Evolutionary conservation across 2,113 vertebrate genomes (phyloP).

Genomic region (Bostrychus sinensis): DNA sequence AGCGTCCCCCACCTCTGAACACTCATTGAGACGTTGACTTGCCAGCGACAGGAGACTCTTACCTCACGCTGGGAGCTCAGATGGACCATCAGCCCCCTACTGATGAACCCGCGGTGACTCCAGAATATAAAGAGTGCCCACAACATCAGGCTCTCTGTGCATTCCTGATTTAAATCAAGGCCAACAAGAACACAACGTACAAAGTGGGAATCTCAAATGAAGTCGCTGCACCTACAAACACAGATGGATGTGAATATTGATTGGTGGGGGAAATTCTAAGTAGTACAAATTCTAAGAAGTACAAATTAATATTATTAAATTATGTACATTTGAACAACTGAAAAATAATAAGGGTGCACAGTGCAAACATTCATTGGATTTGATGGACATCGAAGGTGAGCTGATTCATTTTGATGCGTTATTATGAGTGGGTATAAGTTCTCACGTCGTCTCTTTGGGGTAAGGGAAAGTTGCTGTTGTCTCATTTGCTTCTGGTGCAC

Average conservation of each 20-base stretch:
- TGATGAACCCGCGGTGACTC: slow-evolving; percentile 17
- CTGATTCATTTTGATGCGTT: slow-evolving; percentile 29
- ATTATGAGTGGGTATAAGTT: slow-evolving; percentile 3
- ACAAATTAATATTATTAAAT: no score
- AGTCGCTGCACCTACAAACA: not conserved
- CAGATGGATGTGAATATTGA: slow-evolving; percentile 12
- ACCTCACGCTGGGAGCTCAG: slow-evolving; percentile 42
- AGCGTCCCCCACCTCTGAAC: slow-evolving; percentile 38
- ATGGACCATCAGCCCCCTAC: slow-evolving; percentile 57
- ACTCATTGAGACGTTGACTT: slow-evolving; percentile 51
- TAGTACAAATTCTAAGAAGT: no score
- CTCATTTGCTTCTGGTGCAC: slow-evolving; percentile 55
- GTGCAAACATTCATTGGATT: no score
- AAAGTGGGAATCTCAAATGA: not conserved
- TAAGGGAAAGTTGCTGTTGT: slow-evolving; percentile 54
- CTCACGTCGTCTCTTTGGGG: slow-evolving; percentile 60
- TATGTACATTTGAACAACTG: no score
- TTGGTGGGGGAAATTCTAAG: no score
- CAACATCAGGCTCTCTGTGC: slow-evolving; percentile 23
- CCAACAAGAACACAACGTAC: not conserved
- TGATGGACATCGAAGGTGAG: slow-evolving; percentile 17
- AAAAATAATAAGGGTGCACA: no score
- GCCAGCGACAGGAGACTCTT: slow-evolving; percentile 13
- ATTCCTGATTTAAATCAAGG: not conserved
- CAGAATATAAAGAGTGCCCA: slow-evolving; percentile 13